Conservation (phyloP, 2,113 vertebrate species). For the Misgurnus anguillicaudatus region DNA sequence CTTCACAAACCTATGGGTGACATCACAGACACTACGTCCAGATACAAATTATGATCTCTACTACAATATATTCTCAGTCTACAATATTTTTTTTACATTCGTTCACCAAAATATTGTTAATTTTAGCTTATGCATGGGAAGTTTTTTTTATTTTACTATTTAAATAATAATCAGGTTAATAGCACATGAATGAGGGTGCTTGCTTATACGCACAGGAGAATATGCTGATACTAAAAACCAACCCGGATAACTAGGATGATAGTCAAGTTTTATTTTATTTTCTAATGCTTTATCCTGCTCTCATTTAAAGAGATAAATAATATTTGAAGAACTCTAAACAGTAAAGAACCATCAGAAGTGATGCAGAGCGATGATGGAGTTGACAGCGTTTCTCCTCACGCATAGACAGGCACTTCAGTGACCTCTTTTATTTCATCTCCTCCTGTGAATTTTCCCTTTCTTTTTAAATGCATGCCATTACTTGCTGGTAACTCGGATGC, state of each 20-base stretch:
- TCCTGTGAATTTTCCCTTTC: constrained; percentile 62
- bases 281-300: not conserved
- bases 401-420: constrained; percentile 74
- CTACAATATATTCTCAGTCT: too few species aligned
- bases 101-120: too few species aligned
- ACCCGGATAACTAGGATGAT: not conserved
- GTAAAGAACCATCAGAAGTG: not conserved
- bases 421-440: constrained; percentile 58
- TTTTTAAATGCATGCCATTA: constrained; percentile 67
- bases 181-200: constrained; percentile 4
- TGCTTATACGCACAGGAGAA: not conserved
- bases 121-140: too few species aligned
- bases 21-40: too few species aligned
- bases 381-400: constrained; percentile 5
- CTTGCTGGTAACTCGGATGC: constrained; percentile 73
- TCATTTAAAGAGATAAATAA: constrained; percentile 33
- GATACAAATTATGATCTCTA: too few species aligned
- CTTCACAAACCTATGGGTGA: too few species aligned
- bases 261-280: not conserved
- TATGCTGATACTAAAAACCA: too few species aligned
- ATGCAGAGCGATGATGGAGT: constrained; percentile 6
- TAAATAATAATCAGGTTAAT: too few species aligned
- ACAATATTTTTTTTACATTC: too few species aligned
- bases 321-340: constrained; percentile 9
- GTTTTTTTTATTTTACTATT: too few species aligned